These are phyloP conservation scores for Drosophila kambysellisi DNA, from an alignment of 2,888 invertebrate genomes.

Conservation along the genomic window DNA sequence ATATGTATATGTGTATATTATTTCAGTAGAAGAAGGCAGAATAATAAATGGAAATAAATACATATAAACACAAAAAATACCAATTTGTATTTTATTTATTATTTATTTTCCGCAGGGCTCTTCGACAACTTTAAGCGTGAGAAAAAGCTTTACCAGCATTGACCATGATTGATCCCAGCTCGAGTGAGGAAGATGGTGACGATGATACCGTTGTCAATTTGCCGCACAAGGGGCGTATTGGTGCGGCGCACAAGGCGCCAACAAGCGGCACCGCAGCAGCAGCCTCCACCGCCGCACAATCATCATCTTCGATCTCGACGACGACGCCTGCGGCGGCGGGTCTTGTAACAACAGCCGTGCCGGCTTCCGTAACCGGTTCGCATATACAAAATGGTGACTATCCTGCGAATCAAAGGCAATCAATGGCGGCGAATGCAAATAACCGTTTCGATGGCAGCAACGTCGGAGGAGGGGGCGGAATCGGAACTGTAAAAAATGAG, in stretches of 20 bases:
- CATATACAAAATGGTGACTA: constrained; percentile 86
- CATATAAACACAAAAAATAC: background rate
- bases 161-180: constrained; percentile 96
- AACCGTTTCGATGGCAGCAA: constrained; percentile 79
- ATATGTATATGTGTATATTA: background rate
- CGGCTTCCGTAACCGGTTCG: constrained; percentile 28
- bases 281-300: constrained; percentile 11
- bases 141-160: background rate
- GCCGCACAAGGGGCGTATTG: constrained; percentile 79
- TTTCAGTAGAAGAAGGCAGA: background rate
- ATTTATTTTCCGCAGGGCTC: background rate
- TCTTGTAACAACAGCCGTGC: background rate
- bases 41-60: background rate
- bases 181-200: constrained; percentile 97
- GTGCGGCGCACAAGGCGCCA: constrained; percentile 68
- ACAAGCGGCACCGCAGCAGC: constrained; percentile 40
- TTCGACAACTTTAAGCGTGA: background rate
- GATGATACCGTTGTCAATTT: constrained; percentile 90
- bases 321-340: background rate
- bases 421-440: constrained; percentile 44
- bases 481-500: constrained; percentile 44
- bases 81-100: background rate
- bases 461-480: constrained; percentile 65
- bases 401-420: constrained; percentile 54
- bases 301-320: background rate